Evolutionary conservation across 2,113 vertebrate species (phyloP).

Genomic region (Apteryx mantelli): DNA sequence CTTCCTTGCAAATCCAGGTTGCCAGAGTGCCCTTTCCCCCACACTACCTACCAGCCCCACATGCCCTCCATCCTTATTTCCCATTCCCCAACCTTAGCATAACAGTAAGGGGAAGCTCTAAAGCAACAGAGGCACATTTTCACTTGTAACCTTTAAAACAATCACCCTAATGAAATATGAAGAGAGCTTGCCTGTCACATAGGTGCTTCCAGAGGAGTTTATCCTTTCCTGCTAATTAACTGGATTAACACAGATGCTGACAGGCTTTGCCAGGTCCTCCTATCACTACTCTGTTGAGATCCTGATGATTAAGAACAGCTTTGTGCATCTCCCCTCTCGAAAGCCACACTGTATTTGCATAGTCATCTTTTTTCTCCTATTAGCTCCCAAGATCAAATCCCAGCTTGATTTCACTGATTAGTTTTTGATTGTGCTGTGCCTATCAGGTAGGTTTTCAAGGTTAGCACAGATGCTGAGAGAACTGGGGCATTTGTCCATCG

Average conservation of each 20-base stretch:
- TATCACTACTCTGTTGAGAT: neutral
- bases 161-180: conserved; percentile 19
- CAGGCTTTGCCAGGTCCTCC: conserved; percentile 7
- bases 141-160: conserved; percentile 59
- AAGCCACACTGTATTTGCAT: conserved; percentile 12
- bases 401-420: conserved; percentile 58
- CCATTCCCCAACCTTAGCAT: neutral
- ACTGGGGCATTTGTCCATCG: neutral
- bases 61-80: neutral
- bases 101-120: neutral
- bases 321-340: neutral
- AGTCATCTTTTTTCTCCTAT: conserved; percentile 2
- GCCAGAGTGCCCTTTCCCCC: neutral
- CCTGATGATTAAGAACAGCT: conserved; percentile 13
- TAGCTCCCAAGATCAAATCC: conserved; percentile 38
- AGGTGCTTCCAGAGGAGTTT: conserved; percentile 29
- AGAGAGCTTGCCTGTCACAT: neutral
- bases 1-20: neutral
- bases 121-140: neutral
- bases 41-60: neutral
- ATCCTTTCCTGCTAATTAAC: conserved; percentile 68
- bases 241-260: conserved; percentile 43
- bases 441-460: conserved; percentile 24
- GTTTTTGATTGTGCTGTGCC: conserved; percentile 52
- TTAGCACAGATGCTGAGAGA: conserved; percentile 32